A percentile compares a stretch with the other conserved stretches of the same genome.
These are phyloP conservation scores for Elaphurus davidianus DNA, from an alignment of 2,113 vertebrate species.

Conservation along the genomic window DNA sequence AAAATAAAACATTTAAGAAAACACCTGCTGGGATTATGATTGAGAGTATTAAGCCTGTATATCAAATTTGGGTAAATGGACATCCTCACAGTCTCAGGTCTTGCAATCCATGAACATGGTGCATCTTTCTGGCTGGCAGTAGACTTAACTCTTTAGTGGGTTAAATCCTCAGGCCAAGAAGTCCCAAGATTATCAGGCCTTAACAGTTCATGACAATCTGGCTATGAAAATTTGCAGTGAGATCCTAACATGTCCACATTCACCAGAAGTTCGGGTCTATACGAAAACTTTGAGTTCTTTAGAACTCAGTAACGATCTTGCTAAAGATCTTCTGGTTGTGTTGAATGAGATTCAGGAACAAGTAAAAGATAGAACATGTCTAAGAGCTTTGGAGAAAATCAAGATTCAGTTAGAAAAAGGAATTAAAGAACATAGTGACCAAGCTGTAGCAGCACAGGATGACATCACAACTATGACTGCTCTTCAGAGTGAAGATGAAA, in stretches of 20 bases:
- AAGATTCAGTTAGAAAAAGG: conserved; percentile 81
- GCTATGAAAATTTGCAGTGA: conserved; percentile 92
- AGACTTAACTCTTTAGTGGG: too few relatives aligned
- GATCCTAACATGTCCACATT: conserved; percentile 88
- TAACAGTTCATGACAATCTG: conserved; percentile 92
- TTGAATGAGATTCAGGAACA: conserved; percentile 87
- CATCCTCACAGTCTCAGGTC: background rate
- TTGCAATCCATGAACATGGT: background rate
- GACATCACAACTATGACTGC: accelerated
- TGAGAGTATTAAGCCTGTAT: background rate
- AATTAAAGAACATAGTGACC: conserved; percentile 39
- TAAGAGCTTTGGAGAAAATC: conserved; percentile 90
- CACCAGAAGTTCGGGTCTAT: conserved; percentile 92
- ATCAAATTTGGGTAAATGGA: background rate
- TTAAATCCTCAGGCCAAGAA: too few relatives aligned
- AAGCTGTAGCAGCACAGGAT: background rate
- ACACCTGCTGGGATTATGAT: background rate
- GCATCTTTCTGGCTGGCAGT: background rate
- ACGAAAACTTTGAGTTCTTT: conserved; percentile 88
- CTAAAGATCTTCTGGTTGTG: conserved; percentile 86
- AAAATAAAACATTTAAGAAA: background rate
- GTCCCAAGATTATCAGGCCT: too few relatives aligned
- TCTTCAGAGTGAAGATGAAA: conserved; percentile 78
- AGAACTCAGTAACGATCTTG: conserved; percentile 84
- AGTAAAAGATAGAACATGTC: conserved; percentile 90